Conservation (phyloP, 2,797 vertebrate genomes). For the Harpagifer antarcticus region DNA sequence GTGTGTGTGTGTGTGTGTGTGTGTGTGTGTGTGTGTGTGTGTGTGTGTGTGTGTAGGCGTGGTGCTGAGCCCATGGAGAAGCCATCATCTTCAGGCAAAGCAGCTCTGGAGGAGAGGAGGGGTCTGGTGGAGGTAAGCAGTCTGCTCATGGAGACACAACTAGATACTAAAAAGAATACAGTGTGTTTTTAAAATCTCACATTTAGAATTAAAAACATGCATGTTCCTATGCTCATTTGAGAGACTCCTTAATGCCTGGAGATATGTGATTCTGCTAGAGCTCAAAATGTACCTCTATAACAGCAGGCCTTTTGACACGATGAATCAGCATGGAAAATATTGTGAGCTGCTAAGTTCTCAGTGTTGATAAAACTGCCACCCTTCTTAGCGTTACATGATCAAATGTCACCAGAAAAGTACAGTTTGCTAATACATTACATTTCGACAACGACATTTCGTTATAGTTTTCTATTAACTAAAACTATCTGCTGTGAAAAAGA, state of each 20-base stretch:
- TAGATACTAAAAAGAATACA: neutral
- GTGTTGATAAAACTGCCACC: neutral
- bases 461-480: no score
- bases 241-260: neutral
- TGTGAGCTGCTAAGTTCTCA: constrained; percentile 1
- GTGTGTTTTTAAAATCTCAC: no score
- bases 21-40: constrained; percentile 14
- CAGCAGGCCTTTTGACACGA: neutral
- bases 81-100: constrained; percentile 57
- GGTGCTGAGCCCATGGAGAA: constrained; percentile 70
- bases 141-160: neutral
- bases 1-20: constrained; percentile 19
- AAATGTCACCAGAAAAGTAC: neutral
- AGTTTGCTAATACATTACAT: no score
- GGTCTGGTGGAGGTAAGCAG: constrained; percentile 68
- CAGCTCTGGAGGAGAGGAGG: constrained; percentile 58
- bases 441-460: neutral
- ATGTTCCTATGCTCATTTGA: neutral
- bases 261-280: neutral
- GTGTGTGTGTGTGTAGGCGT: constrained; percentile 48
- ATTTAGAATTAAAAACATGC: neutral
- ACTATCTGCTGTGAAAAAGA: neutral
- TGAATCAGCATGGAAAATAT: neutral
- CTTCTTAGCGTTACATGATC: neutral
- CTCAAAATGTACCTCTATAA: neutral